Conservation (phyloP, 2,113 vertebrate genomes). For the Parotia lawesii region DNA sequence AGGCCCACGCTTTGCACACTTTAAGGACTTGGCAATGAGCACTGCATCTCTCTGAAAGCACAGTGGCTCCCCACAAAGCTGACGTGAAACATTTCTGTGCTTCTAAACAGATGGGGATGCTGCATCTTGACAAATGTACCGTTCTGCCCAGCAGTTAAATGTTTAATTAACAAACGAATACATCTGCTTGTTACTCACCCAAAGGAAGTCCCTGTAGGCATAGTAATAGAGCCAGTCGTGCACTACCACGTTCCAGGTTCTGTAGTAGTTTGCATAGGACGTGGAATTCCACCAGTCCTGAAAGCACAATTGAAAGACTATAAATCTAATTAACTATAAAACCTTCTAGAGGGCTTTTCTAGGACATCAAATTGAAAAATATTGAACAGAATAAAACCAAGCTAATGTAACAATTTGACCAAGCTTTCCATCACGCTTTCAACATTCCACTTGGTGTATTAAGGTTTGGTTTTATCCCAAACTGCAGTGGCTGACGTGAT, state of each 20-base stretch:
- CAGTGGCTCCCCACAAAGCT: background rate
- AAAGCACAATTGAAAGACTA: background rate
- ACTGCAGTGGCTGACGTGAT: background rate
- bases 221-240: constrained; percentile 87
- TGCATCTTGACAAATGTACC: background rate
- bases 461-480: background rate
- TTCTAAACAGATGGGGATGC: background rate
- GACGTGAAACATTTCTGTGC: background rate
- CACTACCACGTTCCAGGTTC: constrained; percentile 84
- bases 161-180: background rate
- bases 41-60: background rate
- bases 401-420: background rate
- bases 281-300: constrained; percentile 90
- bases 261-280: constrained; percentile 82
- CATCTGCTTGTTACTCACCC: constrained; percentile 67
- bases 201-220: constrained; percentile 80
- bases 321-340: background rate
- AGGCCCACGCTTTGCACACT: background rate
- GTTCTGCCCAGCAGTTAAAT: background rate
- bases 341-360: background rate
- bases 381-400: background rate
- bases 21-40: background rate
- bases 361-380: background rate
- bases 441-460: background rate
- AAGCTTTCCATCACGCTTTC: background rate